Evolutionary conservation across 2,797 vertebrate species (phyloP).

Genomic region (Anisognathus igniventris): DNA sequence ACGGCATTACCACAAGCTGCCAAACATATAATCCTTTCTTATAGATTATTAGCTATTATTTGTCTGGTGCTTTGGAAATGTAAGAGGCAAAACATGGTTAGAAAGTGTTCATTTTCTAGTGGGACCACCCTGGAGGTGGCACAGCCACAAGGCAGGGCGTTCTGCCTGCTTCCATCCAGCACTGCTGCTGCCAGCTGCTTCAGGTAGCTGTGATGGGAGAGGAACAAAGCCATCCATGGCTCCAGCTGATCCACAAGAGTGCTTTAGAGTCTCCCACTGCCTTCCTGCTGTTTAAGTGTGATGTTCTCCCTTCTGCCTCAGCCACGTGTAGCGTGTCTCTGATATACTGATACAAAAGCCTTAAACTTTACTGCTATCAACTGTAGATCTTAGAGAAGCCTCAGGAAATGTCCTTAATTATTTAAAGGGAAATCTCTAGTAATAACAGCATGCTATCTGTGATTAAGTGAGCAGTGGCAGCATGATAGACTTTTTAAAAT

Average conservation of each 20-base stretch:
- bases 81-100: background rate
- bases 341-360: background rate
- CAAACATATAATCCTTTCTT: background rate
- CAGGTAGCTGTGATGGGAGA: background rate
- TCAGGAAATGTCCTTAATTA: background rate
- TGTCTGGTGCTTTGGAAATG: background rate
- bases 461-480: background rate
- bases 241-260: background rate
- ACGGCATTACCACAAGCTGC: background rate
- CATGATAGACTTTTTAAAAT: background rate
- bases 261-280: background rate
- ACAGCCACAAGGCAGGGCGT: background rate
- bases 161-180: background rate
- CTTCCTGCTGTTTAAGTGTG: fast-evolving
- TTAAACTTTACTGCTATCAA: background rate
- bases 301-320: background rate
- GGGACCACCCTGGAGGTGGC: background rate
- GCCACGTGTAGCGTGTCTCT: background rate
- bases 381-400: background rate
- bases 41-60: background rate
- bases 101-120: background rate
- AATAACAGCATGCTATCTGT: background rate
- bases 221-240: background rate
- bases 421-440: background rate
- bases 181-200: background rate